Evolutionary conservation across 2,113 vertebrate genomes (phyloP).

Genomic region (Alethe castanea): DNA sequence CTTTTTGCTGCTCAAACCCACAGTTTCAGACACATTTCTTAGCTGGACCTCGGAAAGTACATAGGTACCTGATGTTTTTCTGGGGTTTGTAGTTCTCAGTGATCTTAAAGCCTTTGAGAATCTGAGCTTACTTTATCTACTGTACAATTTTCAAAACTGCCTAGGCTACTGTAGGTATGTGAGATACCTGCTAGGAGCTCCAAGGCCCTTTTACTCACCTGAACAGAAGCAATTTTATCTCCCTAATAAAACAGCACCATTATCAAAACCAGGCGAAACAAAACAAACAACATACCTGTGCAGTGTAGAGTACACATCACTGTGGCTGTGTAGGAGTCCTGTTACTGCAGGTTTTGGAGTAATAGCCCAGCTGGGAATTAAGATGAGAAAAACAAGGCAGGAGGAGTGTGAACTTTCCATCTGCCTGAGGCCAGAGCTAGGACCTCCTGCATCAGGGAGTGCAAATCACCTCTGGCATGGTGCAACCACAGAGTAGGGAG

Average conservation of each 20-base stretch:
- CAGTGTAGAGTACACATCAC: not conserved
- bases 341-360: not conserved
- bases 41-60: not conserved
- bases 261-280: not conserved
- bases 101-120: not conserved
- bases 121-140: not conserved
- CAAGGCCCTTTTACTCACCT: not conserved
- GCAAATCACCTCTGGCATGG: not conserved
- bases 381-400: not conserved
- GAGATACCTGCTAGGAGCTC: not conserved
- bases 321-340: not conserved
- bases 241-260: not conserved
- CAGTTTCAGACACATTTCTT: not conserved
- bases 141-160: not conserved
- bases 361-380: not conserved
- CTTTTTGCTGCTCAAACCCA: not conserved
- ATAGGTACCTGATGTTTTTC: not conserved
- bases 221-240: not conserved
- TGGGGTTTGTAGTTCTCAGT: not conserved
- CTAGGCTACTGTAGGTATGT: not conserved
- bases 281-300: not conserved
- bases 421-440: not conserved
- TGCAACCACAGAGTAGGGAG: not conserved
- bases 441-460: not conserved
- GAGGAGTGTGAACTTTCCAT: not conserved